phyloP scores from a whole-genome alignment of 2,113 vertebrate genomes.

The Cromileptes altivelis region DNA sequence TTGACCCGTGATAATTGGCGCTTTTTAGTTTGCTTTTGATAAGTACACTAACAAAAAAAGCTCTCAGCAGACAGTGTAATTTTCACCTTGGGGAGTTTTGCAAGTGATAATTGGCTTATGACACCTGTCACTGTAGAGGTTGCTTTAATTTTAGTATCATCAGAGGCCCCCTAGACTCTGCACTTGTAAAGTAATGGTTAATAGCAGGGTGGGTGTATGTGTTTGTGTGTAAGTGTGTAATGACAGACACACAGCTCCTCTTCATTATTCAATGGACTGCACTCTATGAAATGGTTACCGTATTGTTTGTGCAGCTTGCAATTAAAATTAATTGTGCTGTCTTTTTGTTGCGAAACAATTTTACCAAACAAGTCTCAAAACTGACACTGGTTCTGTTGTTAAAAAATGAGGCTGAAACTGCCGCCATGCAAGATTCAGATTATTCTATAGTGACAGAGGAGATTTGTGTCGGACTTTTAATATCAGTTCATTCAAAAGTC shows the following conservation, averaged over 20 bases:
- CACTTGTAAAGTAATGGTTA: conserved; percentile 47
- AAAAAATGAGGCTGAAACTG: conserved; percentile 9
- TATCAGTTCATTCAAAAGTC: background rate
- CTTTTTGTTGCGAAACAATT: conserved; percentile 33
- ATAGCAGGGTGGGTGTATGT: conserved; percentile 26
- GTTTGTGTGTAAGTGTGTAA: background rate
- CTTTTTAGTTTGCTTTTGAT: conserved; percentile 51
- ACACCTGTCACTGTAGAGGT: conserved; percentile 56
- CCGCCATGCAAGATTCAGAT: background rate
- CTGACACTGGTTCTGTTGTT: background rate
- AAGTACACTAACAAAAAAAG: conserved; percentile 54
- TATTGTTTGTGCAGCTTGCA: conserved; percentile 39
- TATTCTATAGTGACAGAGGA: background rate
- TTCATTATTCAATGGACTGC: conserved; percentile 18
- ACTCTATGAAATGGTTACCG: conserved; percentile 25
- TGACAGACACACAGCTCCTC: conserved; percentile 37
- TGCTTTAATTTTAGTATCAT: conserved; percentile 54
- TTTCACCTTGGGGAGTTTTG: conserved; percentile 45
- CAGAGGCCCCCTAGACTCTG: conserved; percentile 31
- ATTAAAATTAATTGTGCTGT: conserved; percentile 43
- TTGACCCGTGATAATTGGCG: conserved; percentile 43
- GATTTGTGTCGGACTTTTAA: background rate
- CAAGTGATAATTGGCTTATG: conserved; percentile 57
- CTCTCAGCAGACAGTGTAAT: conserved; percentile 50
- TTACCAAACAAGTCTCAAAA: conserved; percentile 14